These are phyloP conservation scores for Atethmia centrago DNA, from an alignment of 2,888 invertebrate species.

Conservation along the genomic window DNA sequence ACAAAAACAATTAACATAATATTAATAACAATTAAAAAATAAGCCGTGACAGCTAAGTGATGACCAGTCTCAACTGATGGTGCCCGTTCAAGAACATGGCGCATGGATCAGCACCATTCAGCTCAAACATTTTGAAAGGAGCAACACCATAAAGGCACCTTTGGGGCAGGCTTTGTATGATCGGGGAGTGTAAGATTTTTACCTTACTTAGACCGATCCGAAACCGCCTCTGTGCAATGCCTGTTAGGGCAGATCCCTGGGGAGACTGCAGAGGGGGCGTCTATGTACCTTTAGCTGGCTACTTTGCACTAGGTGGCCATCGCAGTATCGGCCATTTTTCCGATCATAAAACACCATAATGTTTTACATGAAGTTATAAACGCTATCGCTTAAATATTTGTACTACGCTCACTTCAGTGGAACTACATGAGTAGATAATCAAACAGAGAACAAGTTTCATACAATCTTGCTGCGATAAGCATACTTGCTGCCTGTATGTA, in stretches of 20 bases:
- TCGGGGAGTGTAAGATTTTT: background rate
- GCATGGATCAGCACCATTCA: no score
- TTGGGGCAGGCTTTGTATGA: background rate
- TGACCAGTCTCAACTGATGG: no score
- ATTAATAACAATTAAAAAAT: no score
- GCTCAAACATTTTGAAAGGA: no score
- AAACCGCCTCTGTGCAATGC: background rate
- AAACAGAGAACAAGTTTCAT: background rate
- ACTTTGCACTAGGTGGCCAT: background rate
- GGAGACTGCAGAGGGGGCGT: background rate
- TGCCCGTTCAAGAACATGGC: no score
- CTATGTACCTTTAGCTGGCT: no score
- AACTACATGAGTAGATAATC: conserved; percentile 18
- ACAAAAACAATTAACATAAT: no score
- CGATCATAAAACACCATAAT: conserved; percentile 23
- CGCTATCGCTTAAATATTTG: conserved; percentile 23
- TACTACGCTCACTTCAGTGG: conserved; percentile 9
- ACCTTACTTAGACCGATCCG: background rate
- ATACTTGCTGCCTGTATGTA: background rate
- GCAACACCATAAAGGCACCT: background rate
- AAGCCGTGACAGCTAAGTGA: no score
- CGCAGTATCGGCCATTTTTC: background rate
- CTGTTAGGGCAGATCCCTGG: background rate
- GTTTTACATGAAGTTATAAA: conserved; percentile 25
- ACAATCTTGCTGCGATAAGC: background rate